Percentiles rank a stretch among this genome's conserved stretches.
Evolutionary conservation across 2,113 vertebrate species (phyloP).

Genomic region (Crotalus tigris): DNA sequence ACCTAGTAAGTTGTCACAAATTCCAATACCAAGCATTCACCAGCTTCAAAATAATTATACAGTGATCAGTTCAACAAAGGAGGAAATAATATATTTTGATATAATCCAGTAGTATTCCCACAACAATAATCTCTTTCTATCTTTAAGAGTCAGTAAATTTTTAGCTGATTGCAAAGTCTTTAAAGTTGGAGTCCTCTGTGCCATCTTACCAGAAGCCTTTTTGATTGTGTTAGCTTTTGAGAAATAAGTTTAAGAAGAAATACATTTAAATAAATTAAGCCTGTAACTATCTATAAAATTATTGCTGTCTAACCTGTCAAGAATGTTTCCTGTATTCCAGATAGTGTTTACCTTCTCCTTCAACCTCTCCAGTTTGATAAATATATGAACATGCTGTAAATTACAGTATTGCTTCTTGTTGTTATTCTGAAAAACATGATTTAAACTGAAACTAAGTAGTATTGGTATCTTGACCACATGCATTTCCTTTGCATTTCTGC

Average conservation of each 20-base stretch:
- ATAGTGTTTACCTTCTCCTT: conserved; percentile 33
- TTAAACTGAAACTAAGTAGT: not conserved
- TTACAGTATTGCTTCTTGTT: not conserved
- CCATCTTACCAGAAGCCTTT: not conserved
- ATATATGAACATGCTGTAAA: not conserved
- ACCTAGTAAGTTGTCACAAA: not conserved
- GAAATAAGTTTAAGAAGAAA: conserved; percentile 20
- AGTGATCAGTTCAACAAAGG: not conserved
- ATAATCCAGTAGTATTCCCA: not conserved
- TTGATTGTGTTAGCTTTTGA: conserved; percentile 30
- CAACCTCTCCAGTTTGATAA: not conserved
- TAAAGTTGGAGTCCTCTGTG: not conserved
- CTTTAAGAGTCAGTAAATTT: not conserved
- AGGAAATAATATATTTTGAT: not conserved
- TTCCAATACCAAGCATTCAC: not conserved
- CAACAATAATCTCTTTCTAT: not conserved
- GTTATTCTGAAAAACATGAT: not conserved
- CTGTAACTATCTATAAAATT: conserved; percentile 21
- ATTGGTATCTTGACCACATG: not conserved
- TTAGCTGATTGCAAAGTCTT: not conserved
- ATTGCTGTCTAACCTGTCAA: not conserved
- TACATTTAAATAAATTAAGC: conserved; percentile 10
- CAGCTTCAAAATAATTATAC: not conserved
- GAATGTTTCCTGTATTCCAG: conserved; percentile 25
- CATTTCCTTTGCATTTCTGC: not conserved